These are phyloP conservation scores for Alaudala cheleensis DNA, from an alignment of 2,113 vertebrate species.

Conservation along the genomic window DNA sequence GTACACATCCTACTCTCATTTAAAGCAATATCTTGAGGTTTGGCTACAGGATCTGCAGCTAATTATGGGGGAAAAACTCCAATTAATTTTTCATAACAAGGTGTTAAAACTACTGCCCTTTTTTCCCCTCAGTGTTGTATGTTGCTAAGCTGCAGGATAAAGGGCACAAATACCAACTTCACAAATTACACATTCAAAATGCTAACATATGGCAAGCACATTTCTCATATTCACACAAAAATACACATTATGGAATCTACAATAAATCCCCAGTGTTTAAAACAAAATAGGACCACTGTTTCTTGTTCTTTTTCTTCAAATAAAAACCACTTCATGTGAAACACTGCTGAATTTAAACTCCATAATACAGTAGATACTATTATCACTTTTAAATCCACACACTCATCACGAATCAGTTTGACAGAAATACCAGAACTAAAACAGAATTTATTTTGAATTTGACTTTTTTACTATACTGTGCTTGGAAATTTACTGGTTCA, in stretches of 20 bases:
- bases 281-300: not conserved
- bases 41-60: not conserved
- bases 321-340: not conserved
- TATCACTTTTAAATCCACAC: not conserved
- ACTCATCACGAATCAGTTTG: not conserved
- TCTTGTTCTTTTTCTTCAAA: not conserved
- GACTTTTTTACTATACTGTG: not conserved
- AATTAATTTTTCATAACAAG: not conserved
- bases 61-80: not conserved
- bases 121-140: not conserved
- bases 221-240: not conserved
- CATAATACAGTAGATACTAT: not conserved
- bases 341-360: not conserved
- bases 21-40: not conserved
- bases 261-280: not conserved
- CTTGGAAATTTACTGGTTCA: not conserved
- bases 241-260: not conserved
- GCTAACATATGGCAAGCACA: not conserved
- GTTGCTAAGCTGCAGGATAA: slow-evolving; percentile 2
- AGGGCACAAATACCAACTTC: not conserved
- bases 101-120: not conserved
- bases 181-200: slow-evolving; percentile 8
- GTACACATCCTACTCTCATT: not conserved
- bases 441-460: not conserved
- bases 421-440: not conserved